These are phyloP conservation scores for Galagoides demidoff DNA, from an alignment of 2,797 vertebrate genomes.

Conservation along the genomic window DNA sequence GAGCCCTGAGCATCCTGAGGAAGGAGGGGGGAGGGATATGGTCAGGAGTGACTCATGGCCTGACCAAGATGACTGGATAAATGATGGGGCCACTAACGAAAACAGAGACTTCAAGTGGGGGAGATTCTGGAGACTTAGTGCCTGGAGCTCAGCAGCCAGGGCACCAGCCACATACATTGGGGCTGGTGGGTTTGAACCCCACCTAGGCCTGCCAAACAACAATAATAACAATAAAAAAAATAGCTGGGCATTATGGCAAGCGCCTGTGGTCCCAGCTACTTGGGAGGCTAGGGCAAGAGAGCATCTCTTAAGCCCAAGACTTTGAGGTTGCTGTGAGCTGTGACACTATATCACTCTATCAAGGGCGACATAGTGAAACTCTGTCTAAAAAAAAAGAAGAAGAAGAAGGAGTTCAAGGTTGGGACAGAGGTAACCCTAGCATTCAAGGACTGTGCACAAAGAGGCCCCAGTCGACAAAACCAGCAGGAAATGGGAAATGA, in stretches of 20 bases:
- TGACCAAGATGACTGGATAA: not conserved
- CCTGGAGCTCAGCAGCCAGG: too few relatives aligned
- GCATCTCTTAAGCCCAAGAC: too few relatives aligned
- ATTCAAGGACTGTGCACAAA: not conserved
- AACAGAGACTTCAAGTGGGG: not conserved
- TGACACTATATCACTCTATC: too few relatives aligned
- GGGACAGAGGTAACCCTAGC: not conserved
- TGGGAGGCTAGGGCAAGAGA: too few relatives aligned
- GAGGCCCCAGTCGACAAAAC: not conserved
- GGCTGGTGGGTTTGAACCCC: too few relatives aligned
- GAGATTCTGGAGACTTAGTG: not conserved
- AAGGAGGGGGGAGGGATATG: not conserved
- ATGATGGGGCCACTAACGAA: not conserved
- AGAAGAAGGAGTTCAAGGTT: not conserved
- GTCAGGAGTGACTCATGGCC: not conserved
- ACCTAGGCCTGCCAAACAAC: too few relatives aligned
- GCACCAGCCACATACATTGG: too few relatives aligned
- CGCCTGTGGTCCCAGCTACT: too few relatives aligned
- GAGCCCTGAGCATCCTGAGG: not conserved
- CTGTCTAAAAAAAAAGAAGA: not conserved
- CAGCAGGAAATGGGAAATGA: not conserved
- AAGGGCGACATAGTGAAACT: too few relatives aligned
- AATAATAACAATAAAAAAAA: too few relatives aligned
- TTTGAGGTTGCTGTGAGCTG: too few relatives aligned
- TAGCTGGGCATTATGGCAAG: too few relatives aligned